Percentiles rank a stretch among this genome's conserved stretches.
phyloP scores from a whole-genome alignment of 2,113 vertebrate genomes.

The Calyptommatus sinebrachiatus region DNA sequence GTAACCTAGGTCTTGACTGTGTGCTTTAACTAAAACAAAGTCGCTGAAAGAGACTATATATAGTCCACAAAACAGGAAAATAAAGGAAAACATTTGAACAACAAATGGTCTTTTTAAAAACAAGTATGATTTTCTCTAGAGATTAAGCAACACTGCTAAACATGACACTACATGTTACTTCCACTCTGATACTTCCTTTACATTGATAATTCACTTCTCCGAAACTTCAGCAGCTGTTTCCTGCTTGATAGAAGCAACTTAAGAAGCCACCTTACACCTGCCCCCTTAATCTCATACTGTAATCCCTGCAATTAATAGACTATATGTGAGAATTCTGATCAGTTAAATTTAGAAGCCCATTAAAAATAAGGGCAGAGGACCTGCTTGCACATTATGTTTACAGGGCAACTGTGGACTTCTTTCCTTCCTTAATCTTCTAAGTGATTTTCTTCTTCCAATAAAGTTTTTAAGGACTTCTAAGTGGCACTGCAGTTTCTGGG shows the following conservation, averaged over 20 bases:
- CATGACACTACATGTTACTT: neutral
- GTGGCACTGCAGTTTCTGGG: too few species aligned
- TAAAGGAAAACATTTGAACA: slow-evolving; percentile 1
- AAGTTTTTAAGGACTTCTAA: too few species aligned
- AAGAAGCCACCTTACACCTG: neutral
- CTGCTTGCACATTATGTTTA: too few species aligned
- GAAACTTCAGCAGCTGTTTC: neutral
- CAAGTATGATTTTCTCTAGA: neutral
- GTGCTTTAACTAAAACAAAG: neutral
- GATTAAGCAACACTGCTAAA: neutral
- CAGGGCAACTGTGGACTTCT: too few species aligned
- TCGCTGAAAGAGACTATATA: neutral
- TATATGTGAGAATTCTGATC: too few species aligned
- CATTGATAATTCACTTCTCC: neutral
- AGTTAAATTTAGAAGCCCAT: too few species aligned
- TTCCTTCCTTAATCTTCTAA: too few species aligned
- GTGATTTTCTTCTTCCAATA: too few species aligned
- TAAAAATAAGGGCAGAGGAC: too few species aligned
- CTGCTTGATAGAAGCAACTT: neutral
- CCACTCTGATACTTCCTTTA: neutral
- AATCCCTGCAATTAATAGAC: neutral
- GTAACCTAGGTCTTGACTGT: too few species aligned
- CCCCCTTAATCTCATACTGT: too few species aligned
- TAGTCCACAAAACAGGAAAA: neutral
- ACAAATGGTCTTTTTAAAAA: neutral